Conservation (phyloP, 2,888 invertebrate species). For the Prenolepis imparis region DNA sequence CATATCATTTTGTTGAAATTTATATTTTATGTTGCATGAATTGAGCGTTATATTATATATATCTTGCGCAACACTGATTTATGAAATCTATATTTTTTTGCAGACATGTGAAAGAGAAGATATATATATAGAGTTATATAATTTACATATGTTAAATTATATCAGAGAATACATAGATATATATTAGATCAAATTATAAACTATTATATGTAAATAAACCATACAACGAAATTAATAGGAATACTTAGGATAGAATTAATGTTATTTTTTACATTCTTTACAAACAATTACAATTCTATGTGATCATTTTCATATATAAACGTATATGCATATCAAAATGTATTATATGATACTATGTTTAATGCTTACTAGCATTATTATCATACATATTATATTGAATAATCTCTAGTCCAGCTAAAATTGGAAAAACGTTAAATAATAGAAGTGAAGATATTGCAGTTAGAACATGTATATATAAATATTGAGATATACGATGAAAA, state of each 20-base stretch:
- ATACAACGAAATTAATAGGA: not conserved
- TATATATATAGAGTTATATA: conserved; percentile 12
- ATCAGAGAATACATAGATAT: conserved; percentile 2
- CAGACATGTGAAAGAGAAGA: conserved; percentile 35
- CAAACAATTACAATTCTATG: not conserved
- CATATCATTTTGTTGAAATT: conserved; percentile 9
- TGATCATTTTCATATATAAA: not conserved
- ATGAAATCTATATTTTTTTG: conserved; percentile 16
- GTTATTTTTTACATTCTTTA: not conserved
- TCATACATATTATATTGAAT: not conserved
- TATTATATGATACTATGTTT: conserved; percentile 28
- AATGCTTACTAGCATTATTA: conserved; percentile 20
- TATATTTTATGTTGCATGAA: not conserved
- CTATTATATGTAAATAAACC: conserved; percentile 27
- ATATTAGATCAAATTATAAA: not conserved
- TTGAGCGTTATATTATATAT: conserved; percentile 15
- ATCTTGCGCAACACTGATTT: not conserved
- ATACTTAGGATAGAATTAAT: conserved; percentile 16
- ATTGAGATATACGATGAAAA: not conserved
- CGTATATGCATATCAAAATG: not conserved
- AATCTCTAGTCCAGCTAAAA: conserved; percentile 25
- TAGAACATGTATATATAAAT: not conserved
- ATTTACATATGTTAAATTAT: conserved; percentile 14
- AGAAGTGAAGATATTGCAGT: not conserved
- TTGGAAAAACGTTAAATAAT: conserved; percentile 1